A percentile compares a stretch with the other conserved stretches of the same genome.
Evolutionary conservation across 2,888 invertebrate genomes (phyloP).

Genomic region (Cetonia aurata): DNA sequence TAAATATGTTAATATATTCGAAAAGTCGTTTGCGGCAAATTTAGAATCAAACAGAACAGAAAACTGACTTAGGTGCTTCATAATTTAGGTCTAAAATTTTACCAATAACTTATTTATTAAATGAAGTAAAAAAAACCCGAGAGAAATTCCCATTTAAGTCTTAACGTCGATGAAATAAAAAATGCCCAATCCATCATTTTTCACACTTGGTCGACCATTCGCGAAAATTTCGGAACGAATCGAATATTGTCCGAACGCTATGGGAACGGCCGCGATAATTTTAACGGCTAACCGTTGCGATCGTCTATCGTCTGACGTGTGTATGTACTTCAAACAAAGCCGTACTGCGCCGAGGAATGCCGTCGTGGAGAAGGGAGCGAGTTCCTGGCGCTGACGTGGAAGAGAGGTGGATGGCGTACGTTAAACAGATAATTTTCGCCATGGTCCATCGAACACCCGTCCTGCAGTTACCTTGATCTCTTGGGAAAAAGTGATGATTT

Average conservation of each 20-base stretch:
- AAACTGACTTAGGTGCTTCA: no score
- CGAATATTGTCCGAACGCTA: neutral
- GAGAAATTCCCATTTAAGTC: no score
- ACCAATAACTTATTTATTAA: no score
- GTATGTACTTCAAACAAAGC: conserved; percentile 33
- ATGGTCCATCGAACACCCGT: conserved; percentile 38
- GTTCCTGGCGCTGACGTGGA: neutral
- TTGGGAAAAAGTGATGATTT: conserved; percentile 32
- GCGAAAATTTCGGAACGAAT: conserved; percentile 14
- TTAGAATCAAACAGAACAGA: no score
- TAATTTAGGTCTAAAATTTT: no score
- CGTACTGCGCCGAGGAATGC: conserved; percentile 17
- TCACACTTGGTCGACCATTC: neutral
- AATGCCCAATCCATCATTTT: no score
- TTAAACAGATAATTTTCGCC: conserved; percentile 41
- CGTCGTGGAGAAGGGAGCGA: neutral
- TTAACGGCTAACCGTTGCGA: conserved; percentile 16
- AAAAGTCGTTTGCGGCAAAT: no score
- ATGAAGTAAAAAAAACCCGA: no score
- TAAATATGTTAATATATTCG: no score
- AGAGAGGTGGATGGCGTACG: conserved; percentile 31
- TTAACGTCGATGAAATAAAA: no score
- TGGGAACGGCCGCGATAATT: conserved; percentile 26
- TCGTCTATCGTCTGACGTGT: conserved; percentile 18
- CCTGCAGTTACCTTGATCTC: conserved; percentile 36